Conservation (phyloP, 2,888 invertebrate species). For the Odontocolon sp. region DNA sequence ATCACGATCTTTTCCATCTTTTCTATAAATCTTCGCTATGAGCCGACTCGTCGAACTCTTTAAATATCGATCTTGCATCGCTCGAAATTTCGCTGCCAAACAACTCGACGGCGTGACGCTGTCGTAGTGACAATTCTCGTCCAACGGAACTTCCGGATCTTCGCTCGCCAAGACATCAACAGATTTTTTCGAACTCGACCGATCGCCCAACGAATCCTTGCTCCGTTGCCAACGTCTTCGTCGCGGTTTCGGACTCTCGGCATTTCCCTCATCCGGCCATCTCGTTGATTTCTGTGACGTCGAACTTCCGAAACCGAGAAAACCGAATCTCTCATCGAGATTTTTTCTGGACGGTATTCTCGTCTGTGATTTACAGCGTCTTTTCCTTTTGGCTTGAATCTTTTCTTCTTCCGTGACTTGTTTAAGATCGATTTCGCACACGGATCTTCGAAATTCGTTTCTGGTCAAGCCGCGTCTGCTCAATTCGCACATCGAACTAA, state of each 20-base stretch:
- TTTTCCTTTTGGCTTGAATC: slow-evolving; percentile 71
- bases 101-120: slow-evolving; percentile 81
- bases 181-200: background rate
- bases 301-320: slow-evolving; percentile 70
- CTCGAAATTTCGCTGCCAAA: slow-evolving; percentile 86
- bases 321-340: slow-evolving; percentile 68
- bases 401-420: slow-evolving; percentile 72
- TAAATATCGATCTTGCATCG: slow-evolving; percentile 87
- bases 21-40: slow-evolving; percentile 85
- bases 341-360: slow-evolving; percentile 67
- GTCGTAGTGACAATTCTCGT: slow-evolving; percentile 68
- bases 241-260: slow-evolving; percentile 61
- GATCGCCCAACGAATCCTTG: slow-evolving; percentile 57
- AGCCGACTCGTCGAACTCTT: slow-evolving; percentile 87
- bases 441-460: slow-evolving; percentile 72
- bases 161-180: slow-evolving; percentile 24
- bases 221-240: slow-evolving; percentile 66
- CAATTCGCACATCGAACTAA: slow-evolving; percentile 73
- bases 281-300: slow-evolving; percentile 58
- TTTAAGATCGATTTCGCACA: slow-evolving; percentile 75
- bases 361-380: slow-evolving; percentile 76
- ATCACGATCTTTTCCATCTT: slow-evolving; percentile 73
- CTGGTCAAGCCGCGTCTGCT: slow-evolving; percentile 67
- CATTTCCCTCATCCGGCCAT: slow-evolving; percentile 57
- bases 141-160: slow-evolving; percentile 6